These are phyloP conservation scores for Zapornia atra DNA, from an alignment of 2,113 vertebrate species.

Conservation along the genomic window DNA sequence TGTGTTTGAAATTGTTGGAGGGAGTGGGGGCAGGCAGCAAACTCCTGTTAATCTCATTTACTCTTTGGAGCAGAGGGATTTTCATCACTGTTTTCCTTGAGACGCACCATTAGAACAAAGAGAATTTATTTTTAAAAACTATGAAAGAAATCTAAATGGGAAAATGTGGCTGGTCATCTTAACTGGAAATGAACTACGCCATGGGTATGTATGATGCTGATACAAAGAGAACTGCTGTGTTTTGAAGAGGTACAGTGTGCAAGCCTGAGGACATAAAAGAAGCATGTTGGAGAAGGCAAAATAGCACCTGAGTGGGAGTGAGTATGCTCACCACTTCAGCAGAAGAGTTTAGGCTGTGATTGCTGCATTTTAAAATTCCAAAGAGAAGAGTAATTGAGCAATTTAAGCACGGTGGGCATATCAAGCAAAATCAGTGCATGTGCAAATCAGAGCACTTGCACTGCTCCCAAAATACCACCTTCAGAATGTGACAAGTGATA, in stretches of 20 bases:
- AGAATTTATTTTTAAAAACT: neutral
- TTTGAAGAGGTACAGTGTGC: neutral
- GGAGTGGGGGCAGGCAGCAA: neutral
- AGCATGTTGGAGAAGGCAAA: neutral
- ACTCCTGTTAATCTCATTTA: neutral
- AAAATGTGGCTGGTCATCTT: neutral
- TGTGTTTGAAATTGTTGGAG: neutral
- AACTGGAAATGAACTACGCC: neutral
- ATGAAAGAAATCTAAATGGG: neutral
- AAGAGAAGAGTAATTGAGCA: neutral
- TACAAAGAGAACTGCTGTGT: neutral
- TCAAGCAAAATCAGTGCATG: neutral
- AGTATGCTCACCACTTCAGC: neutral
- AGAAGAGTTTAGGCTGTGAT: neutral
- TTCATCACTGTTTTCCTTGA: neutral
- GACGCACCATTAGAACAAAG: neutral
- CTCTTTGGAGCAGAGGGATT: neutral
- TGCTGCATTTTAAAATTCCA: neutral
- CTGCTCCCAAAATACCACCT: neutral
- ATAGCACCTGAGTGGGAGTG: neutral
- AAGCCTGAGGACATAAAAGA: neutral
- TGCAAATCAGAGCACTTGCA: neutral
- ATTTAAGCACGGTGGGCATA: neutral
- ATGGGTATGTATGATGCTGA: neutral
- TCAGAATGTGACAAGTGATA: neutral